These are phyloP conservation scores for Oryctolagus cuniculus DNA, from an alignment of 2,113 vertebrate species.

Conservation along the genomic window DNA sequence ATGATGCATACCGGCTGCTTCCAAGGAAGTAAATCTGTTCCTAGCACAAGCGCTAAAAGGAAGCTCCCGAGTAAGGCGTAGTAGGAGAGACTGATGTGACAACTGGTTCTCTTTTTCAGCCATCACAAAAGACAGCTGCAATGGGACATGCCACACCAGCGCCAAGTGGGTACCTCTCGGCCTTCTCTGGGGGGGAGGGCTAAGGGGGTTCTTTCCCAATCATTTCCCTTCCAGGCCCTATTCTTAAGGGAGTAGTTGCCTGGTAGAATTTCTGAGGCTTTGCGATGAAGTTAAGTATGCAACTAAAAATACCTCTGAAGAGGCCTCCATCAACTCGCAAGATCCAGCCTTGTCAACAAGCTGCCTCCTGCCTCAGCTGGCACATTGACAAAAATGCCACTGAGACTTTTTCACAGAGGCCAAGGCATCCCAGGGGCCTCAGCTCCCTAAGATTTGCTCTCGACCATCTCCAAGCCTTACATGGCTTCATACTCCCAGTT, in stretches of 20 bases:
- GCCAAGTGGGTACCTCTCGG: constrained; percentile 92
- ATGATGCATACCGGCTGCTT: background rate
- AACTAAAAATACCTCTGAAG: background rate
- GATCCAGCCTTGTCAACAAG: background rate
- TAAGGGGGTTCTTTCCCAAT: background rate
- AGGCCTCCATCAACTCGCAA: background rate
- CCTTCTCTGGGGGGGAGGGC: background rate
- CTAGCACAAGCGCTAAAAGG: background rate
- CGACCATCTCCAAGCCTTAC: fast-evolving
- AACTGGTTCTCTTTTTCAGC: constrained; percentile 86
- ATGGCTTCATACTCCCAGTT: fast-evolving
- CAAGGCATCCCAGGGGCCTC: background rate
- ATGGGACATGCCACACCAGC: constrained; percentile 92
- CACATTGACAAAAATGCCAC: background rate
- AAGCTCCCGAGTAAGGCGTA: background rate
- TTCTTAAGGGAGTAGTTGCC: background rate
- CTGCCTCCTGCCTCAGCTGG: background rate
- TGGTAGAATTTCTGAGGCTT: background rate
- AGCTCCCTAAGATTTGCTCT: background rate
- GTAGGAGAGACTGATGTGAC: background rate
- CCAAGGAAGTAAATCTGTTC: background rate
- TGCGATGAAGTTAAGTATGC: background rate
- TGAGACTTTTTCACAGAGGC: background rate
- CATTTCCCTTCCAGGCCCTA: background rate
- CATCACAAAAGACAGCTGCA: constrained; percentile 89